phyloP scores from a whole-genome alignment of 2,888 invertebrate species.

The Laothoe populi region DNA sequence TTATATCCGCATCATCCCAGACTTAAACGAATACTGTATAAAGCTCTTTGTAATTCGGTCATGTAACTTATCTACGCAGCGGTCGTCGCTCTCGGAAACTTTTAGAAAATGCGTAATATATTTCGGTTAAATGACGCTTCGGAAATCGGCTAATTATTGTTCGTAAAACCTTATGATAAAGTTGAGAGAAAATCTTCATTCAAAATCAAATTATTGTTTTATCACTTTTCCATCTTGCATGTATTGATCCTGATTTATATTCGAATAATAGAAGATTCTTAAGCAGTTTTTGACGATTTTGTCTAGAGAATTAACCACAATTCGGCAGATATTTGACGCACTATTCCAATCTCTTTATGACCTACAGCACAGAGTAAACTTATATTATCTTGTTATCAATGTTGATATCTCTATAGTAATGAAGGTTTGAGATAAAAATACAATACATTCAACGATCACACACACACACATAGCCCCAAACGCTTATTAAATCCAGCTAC shows the following conservation, averaged over 20 bases:
- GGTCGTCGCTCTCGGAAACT: slow-evolving; percentile 1
- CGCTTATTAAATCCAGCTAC: no score
- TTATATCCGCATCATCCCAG: slow-evolving; percentile 11
- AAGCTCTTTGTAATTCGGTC: slow-evolving; percentile 3
- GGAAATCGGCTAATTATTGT: neutral
- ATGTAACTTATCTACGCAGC: neutral
- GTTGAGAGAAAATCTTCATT: neutral
- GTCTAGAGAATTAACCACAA: no score
- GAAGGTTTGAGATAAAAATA: no score
- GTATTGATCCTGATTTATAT: neutral
- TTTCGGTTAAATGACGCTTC: slow-evolving; percentile 6
- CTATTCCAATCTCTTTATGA: no score
- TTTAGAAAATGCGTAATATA: neutral
- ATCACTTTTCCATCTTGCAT: neutral
- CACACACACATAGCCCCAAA: no score
- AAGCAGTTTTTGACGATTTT: no score
- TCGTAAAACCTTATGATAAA: neutral
- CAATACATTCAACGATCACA: no score
- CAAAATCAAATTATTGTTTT: neutral
- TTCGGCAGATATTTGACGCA: no score
- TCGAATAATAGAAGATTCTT: neutral
- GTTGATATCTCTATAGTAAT: no score
- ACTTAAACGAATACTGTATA: slow-evolving; percentile 4
- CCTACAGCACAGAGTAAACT: no score
- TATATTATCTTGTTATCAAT: no score